Evolutionary conservation across 2,888 invertebrate genomes (phyloP).

Genomic region (Lamellibrachia satsuma): DNA sequence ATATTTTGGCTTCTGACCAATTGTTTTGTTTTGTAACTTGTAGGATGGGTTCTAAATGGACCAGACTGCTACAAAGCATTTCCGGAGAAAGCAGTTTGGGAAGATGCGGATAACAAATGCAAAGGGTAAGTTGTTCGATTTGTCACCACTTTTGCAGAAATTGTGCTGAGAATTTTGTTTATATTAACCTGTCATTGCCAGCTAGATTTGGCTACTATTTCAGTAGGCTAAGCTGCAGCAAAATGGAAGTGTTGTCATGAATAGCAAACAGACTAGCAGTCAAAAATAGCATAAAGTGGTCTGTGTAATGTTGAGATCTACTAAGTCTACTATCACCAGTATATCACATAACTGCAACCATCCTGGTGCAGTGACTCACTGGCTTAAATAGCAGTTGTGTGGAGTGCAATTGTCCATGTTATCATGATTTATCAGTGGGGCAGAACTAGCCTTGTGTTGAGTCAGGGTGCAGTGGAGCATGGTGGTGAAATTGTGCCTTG

Average conservation of each 20-base stretch:
- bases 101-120: neutral
- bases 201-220: neutral
- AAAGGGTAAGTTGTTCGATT: neutral
- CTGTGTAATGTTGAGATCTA: neutral
- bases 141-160: neutral
- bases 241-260: neutral
- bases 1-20: neutral
- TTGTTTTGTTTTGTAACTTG: neutral
- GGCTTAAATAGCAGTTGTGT: neutral
- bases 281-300: neutral
- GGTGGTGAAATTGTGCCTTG: neutral
- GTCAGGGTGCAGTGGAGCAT: neutral
- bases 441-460: neutral
- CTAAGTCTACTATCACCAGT: neutral
- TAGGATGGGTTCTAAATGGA: conserved; percentile 5
- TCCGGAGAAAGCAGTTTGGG: neutral
- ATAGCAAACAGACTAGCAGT: neutral
- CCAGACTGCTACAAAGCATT: conserved; percentile 6
- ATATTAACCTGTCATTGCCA: neutral
- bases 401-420: neutral
- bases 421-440: neutral
- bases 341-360: neutral
- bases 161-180: neutral
- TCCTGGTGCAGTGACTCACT: neutral
- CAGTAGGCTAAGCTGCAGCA: neutral